Evolutionary conservation across 2,113 vertebrate species (phyloP).

Genomic region (Halcyon senegalensis): DNA sequence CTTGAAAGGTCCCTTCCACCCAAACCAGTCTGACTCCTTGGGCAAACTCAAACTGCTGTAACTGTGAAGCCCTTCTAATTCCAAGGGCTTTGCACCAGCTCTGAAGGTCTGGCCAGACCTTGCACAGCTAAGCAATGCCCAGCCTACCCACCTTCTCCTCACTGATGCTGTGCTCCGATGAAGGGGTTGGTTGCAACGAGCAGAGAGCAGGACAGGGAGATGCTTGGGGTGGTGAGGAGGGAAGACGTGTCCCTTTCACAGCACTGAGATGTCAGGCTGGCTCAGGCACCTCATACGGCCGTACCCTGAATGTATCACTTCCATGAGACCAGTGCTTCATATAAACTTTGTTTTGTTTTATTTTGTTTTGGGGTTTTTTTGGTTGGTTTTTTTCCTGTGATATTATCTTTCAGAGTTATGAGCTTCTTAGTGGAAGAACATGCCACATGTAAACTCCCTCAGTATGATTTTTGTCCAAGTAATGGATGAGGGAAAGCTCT

Average conservation of each 20-base stretch:
- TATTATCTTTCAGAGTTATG: not conserved
- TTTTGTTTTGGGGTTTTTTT: no score
- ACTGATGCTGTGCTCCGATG: accelerated
- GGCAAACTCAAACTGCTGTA: not conserved
- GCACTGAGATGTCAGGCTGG: not conserved
- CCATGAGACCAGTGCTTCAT: not conserved
- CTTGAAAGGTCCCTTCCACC: no score
- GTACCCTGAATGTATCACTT: accelerated
- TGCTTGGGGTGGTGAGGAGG: not conserved
- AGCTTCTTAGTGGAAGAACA: not conserved
- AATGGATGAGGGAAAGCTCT: not conserved
- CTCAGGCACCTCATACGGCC: not conserved
- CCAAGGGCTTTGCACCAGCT: not conserved
- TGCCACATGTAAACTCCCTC: not conserved
- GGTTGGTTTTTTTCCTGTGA: not conserved
- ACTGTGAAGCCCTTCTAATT: not conserved
- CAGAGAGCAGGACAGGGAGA: not conserved
- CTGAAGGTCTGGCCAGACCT: not conserved
- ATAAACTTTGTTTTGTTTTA: not conserved
- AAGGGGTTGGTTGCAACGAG: not conserved
- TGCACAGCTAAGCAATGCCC: not conserved
- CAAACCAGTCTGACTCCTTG: not conserved
- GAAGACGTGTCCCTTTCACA: not conserved
- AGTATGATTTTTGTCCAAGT: not conserved
- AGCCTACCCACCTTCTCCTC: not conserved